Base-by-base conservation (phyloP, 1,140 invertebrate species). In the Acyrthosiphon pisum region DNA sequence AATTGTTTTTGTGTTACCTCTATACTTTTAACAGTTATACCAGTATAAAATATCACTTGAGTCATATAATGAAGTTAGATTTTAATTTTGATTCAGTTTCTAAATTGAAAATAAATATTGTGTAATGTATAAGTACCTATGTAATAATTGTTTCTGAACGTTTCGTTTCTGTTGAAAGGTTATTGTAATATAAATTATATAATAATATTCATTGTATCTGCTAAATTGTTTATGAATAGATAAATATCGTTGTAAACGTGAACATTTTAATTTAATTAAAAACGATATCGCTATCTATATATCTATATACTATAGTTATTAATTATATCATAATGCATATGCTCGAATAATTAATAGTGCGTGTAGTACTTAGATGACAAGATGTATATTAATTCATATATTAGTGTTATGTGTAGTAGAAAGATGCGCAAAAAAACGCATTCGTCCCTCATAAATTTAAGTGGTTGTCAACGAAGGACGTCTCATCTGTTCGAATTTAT, bases 361-460 rank as follows among this genome's bases (percentile, higher is more conserved):
- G 50, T 22, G 50, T 50, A 50, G 48, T 48, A 14, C 26, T 23
- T 18, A 37, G 37, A 86, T 86, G 26, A 46, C 26, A 86, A 86
- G 44, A 86, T 9, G 26, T 44, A 30, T 84, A 26, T 86, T 46
- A 86, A 46, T 44, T 86, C 60, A 68, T n/a, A 68, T 68, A 68
- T 60, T 30, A 56, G 14, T 60, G 9, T 83, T 83, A 3, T 37
- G 37, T 83, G 37, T 46, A 48, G 44, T 48, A 14, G 26, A 84
- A 20, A 48, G 30, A n/a, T 23, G 44, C 26, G 35, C 41, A 46
- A 87, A 46, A 87, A 86, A 84, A 46, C 0, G 22, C 23, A 50
- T 60, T 41, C 50, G 11, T 41, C 50, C n/a, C 88, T 90, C 88
- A 37, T 90, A 56, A 90, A 90, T 90, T 41, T 41, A 50, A 90